These are phyloP conservation scores for Lonchura striata DNA, from an alignment of 2,113 vertebrate genomes.

Conservation along the genomic window DNA sequence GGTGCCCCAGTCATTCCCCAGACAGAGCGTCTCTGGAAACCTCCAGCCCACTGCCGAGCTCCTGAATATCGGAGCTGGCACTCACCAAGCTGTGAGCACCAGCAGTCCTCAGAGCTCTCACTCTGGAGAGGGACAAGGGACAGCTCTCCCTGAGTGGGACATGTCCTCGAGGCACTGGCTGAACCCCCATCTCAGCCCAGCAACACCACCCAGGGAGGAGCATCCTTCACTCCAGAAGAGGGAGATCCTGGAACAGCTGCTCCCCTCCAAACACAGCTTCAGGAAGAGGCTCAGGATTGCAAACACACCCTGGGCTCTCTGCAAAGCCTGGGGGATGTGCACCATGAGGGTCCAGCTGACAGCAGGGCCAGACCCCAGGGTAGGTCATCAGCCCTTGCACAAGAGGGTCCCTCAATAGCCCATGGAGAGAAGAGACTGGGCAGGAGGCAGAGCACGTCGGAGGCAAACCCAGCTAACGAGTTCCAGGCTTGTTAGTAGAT, in stretches of 20 bases:
- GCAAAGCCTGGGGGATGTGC: background rate
- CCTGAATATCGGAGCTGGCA: background rate
- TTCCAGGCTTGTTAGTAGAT: background rate
- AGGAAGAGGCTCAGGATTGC: background rate
- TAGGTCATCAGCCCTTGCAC: background rate
- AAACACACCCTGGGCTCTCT: background rate
- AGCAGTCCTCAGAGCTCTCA: background rate
- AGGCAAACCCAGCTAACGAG: background rate
- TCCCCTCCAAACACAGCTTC: background rate
- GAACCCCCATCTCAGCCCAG: background rate
- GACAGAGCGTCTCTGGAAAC: background rate
- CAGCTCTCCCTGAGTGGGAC: background rate
- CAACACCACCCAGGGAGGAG: background rate
- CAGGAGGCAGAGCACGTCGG: background rate
- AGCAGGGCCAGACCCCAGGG: background rate
- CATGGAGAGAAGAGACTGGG: background rate
- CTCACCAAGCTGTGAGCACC: background rate
- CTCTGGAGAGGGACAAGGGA: background rate
- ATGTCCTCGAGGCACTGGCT: rapidly evolving
- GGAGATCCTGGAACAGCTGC: rapidly evolving
- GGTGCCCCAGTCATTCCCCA: background rate
- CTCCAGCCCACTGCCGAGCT: background rate
- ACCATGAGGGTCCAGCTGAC: rapidly evolving
- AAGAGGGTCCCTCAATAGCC: background rate
- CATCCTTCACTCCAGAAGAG: background rate